Evolutionary conservation across 2,888 invertebrate species (phyloP).

Genomic region (Phania funesta): DNA sequence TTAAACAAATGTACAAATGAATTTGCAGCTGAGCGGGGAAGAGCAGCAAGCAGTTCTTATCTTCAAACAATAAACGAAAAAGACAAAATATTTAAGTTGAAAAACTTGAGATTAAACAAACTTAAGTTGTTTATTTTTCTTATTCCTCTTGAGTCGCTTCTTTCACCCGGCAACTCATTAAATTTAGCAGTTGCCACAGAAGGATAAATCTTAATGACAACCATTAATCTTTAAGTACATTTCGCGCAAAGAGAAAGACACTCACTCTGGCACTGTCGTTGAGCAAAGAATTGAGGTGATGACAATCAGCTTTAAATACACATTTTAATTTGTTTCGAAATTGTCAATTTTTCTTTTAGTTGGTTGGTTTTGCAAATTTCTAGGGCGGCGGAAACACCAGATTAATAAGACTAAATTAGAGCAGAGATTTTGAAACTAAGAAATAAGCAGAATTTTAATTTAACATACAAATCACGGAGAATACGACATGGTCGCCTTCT

Average conservation of each 20-base stretch:
- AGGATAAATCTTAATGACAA: constrained; percentile 56
- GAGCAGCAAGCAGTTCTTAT: not conserved
- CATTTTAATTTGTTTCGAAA: constrained; percentile 44
- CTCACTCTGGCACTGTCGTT: not conserved
- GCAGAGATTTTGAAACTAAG: not conserved
- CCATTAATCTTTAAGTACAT: constrained; percentile 53
- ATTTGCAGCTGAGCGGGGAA: not conserved
- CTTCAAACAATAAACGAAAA: constrained; percentile 3
- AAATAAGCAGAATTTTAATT: not conserved
- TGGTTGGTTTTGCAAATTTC: not conserved
- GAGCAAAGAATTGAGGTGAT: not conserved
- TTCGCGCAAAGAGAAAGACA: not conserved
- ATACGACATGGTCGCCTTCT: no score
- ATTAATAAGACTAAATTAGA: not conserved
- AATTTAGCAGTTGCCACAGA: constrained; percentile 39
- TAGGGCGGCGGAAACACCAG: not conserved
- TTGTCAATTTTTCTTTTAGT: constrained; percentile 15
- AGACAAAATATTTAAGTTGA: not conserved
- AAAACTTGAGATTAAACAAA: constrained; percentile 37
- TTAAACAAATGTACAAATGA: not conserved
- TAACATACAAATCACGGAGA: no score
- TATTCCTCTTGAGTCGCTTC: not conserved
- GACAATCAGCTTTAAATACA: constrained; percentile 42
- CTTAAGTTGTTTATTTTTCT: constrained; percentile 40
- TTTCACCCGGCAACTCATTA: constrained; percentile 32